phyloP scores from a whole-genome alignment of 1,140 invertebrate genomes.

The Leguminivora glycinivorella region DNA sequence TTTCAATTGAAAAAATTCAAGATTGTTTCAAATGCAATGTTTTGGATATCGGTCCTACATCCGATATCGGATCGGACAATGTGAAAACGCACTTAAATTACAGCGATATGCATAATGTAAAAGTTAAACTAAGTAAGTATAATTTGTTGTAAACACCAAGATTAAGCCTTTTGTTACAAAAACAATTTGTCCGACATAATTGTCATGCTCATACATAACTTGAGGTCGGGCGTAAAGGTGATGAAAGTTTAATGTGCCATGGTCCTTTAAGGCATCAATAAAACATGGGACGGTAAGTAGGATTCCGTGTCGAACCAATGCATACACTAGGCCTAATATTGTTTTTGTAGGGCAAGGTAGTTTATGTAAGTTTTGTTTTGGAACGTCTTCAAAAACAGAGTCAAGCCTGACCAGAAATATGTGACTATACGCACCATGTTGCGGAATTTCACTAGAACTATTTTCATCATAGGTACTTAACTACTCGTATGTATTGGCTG shows the following conservation, averaged over 20 bases:
- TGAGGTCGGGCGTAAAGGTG: slow-evolving; percentile 48
- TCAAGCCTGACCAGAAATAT: too few relatives aligned
- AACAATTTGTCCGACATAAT: slow-evolving; percentile 35
- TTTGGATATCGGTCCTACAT: too few relatives aligned
- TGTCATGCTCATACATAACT: slow-evolving; percentile 38
- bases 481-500: too few relatives aligned
- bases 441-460: too few relatives aligned
- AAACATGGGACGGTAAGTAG: slow-evolving; percentile 67
- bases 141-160: not conserved
- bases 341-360: slow-evolving; percentile 32
- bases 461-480: too few relatives aligned
- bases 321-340: slow-evolving; percentile 34
- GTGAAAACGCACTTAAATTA: too few relatives aligned
- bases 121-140: too few relatives aligned
- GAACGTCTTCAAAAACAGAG: not conserved
- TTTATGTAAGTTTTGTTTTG: not conserved
- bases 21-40: too few relatives aligned
- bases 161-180: slow-evolving; percentile 1
- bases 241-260: slow-evolving; percentile 66
- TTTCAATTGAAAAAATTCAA: too few relatives aligned
- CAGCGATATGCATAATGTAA: too few relatives aligned
- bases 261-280: slow-evolving; percentile 61
- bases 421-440: too few relatives aligned
- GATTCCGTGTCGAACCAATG: slow-evolving; percentile 56
- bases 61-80: too few relatives aligned